A percentile compares a stretch with the other conserved stretches of the same genome.
These are phyloP conservation scores for Mythimna loreyi DNA, from an alignment of 2,888 invertebrate species.

Conservation along the genomic window DNA sequence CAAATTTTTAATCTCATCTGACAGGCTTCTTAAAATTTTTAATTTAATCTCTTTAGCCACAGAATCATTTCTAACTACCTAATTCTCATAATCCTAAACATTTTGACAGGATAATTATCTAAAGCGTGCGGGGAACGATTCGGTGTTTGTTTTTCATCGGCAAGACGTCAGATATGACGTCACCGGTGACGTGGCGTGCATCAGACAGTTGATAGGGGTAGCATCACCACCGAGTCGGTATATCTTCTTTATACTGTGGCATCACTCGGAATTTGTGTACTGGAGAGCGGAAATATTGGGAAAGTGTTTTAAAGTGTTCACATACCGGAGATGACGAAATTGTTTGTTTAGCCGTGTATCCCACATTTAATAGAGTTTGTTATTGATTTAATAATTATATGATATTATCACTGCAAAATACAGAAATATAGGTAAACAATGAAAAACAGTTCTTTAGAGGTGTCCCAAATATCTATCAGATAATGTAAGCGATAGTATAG, in stretches of 20 bases:
- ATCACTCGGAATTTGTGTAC: slow-evolving; percentile 63
- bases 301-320: slow-evolving; percentile 10
- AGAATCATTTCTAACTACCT: slow-evolving; percentile 27
- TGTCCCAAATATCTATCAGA: neutral
- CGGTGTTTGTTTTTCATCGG: slow-evolving; percentile 74
- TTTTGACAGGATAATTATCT: slow-evolving; percentile 65
- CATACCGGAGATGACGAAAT: neutral
- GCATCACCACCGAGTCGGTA: slow-evolving; percentile 61
- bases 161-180: slow-evolving; percentile 80
- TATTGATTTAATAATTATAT: neutral
- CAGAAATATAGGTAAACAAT: neutral
- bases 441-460: too few species aligned
- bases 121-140: slow-evolving; percentile 63
- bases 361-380: too few species aligned
- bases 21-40: too few species aligned
- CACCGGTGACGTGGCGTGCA: slow-evolving; percentile 82
- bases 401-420: neutral
- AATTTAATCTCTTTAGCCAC: neutral
- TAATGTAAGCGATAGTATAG: neutral
- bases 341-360: neutral
- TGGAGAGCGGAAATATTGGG: slow-evolving; percentile 61
- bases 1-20: too few species aligned
- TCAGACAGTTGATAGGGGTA: slow-evolving; percentile 87
- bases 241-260: slow-evolving; percentile 64
- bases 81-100: slow-evolving; percentile 60